Base-by-base conservation (phyloP, 2,888 invertebrate genomes). In the Mythimna albipuncta region DNA sequence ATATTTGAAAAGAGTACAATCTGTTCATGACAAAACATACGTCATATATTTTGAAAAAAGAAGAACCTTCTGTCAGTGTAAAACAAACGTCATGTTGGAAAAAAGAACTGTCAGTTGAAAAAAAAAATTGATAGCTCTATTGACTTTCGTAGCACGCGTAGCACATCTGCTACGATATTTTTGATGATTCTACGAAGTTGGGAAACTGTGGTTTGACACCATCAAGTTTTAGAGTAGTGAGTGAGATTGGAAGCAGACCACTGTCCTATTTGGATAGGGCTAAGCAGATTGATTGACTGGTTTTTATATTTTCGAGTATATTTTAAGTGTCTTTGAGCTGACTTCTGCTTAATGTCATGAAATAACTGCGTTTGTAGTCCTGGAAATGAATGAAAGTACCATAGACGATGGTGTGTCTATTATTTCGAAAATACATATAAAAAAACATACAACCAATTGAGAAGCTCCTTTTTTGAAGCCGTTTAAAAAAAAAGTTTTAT, bases 131-230 rank as follows among this genome's bases (percentile, higher is more conserved):
- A 57, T 57, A 19, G 1, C 13, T 70, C 44, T 64, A 32, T 75
- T 47, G 38, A 21, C 9, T 47, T 55, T 64, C 79, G 75, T 75
- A 79, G 79, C 75, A 59, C 72, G 72, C 79, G 75, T 75, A 75
- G 75, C 79, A 59, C 32, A 59, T 47, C 44, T 47, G 79, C 75
- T 75, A 75, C 79, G 64, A 59, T 59, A 16, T 63, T 64, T 67
- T 63, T 70, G 7, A 77, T 69, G 26, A 16, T 50, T 69, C 70
- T 77, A 75, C 78, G 62, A 57, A 52, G 11, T 32, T 59, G 32
- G 9, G 10, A 52, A 26, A 26, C 11, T 11, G 47, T 57, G 47
- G 2, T n/a, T 35, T 35, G 44, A 41, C 26, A 35, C 2, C 1
- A 19, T 41, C 1, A 55, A 21, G 6, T 65, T 47, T 21, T n/a